Base-by-base conservation (phyloP, 30 jellyfish, hydroid and myxozoan genomes). In the Aurelia aurita region DNA sequence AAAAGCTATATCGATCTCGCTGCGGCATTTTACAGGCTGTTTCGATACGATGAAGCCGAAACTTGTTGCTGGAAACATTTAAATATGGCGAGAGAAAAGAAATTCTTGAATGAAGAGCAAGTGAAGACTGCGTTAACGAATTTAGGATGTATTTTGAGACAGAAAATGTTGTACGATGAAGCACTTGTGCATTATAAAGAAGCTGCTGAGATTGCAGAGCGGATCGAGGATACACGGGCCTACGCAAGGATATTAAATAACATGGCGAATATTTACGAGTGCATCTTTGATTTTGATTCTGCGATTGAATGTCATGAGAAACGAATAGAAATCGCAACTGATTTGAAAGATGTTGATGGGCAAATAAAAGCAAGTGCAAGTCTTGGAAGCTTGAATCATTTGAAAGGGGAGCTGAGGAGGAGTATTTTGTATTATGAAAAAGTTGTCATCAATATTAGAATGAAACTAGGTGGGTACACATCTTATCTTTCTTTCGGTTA, bases 41-140 rank as follows among this genome's bases (percentile, higher is more conserved):
- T 94, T 58, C 82, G 90, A 45, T 89, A 58, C 70, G 97, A 94
- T 58, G 90, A 85, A 61, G 99, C 99, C n/a, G 99, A 94, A 70
- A 20, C 90, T 22, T 94, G 99, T 53, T 68, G 75, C 60, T 78
- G 74, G 87, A 71, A 79, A 44, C 99, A 94, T 47, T 74, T 94
- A 69, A 29, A 62, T 15, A 66, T 94, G 82, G 97, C 97, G 66
- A 65, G 73, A 69, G 96, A 89, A 58, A 94, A 85, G 92, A 72
- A 78, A 47, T 87, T 43, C 58, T 61, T 72, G 74, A 86, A 88
- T 51, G 94, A 85, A 53, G 86, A 88, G 72, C 98, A 94, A 58
- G 88, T 71, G 65, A 94, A 74, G 64, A 79, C 91, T 10, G 99
- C 99, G 13, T 58, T 94, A 35, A 85, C 96, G 13, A 89, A 84